Conservation (phyloP, 2,797 vertebrate genomes). For the Semaprochilodus insignis region DNA sequence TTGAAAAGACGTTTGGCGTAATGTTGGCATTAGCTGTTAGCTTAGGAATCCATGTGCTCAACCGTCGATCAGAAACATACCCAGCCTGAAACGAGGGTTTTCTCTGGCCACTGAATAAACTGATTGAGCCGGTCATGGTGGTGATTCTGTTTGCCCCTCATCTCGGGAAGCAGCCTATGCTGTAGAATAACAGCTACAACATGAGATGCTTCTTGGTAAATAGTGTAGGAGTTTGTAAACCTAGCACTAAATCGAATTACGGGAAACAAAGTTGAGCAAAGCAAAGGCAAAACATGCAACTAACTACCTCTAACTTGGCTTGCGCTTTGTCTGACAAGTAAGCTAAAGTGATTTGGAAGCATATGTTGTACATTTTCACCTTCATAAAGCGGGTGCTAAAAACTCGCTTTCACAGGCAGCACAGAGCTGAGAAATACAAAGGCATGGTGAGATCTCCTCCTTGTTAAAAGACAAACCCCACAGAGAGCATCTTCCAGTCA, state of each 20-base stretch:
- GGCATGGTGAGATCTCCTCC: neutral
- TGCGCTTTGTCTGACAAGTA: neutral
- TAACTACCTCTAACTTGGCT: neutral
- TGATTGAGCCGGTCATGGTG: slow-evolving; percentile 4
- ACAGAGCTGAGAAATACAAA: neutral
- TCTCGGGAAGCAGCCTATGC: neutral
- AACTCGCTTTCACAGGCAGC: neutral
- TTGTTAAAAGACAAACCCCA: neutral
- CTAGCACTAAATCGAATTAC: neutral
- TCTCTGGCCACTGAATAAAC: slow-evolving; percentile 4
- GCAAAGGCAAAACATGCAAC: neutral
- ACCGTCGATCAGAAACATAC: neutral
- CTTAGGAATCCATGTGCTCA: neutral
- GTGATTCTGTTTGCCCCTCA: neutral
- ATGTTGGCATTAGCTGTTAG: neutral
- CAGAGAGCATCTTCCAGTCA: slow-evolving; percentile 13
- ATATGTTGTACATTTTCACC: neutral
- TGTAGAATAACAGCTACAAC: neutral
- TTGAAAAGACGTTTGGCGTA: no score
- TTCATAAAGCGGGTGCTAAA: neutral
- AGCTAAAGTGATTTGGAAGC: neutral
- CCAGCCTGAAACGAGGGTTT: neutral
- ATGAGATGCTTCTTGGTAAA: neutral
- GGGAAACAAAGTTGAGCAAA: neutral
- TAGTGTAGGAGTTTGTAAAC: neutral